These are phyloP conservation scores for Casuarius casuarius DNA, from an alignment of 2,113 vertebrate genomes.

Conservation along the genomic window DNA sequence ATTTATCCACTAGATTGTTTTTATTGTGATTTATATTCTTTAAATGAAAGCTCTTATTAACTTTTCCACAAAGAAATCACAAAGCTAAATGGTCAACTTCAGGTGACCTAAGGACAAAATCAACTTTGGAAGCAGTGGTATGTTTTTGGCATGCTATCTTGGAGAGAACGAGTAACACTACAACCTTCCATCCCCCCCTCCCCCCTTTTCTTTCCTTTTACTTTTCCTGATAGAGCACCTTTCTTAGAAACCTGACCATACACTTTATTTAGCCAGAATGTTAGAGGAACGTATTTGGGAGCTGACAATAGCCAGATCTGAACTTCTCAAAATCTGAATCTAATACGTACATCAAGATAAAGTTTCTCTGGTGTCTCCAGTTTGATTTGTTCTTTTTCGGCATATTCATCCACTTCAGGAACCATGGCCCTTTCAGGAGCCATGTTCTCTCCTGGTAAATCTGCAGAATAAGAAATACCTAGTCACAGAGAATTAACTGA, in stretches of 20 bases:
- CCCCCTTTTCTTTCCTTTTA: background rate
- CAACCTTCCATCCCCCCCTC: background rate
- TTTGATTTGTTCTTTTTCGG: conserved; percentile 58
- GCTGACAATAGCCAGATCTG: background rate
- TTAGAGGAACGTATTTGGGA: background rate
- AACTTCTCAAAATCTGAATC: background rate
- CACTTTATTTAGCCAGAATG: background rate
- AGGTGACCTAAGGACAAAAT: background rate
- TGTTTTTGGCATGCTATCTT: background rate
- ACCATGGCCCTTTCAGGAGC: conserved; percentile 6
- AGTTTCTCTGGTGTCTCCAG: conserved; percentile 48
- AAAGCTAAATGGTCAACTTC: background rate
- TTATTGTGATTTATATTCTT: background rate
- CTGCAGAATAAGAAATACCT: conserved; percentile 31
- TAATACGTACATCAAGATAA: conserved; percentile 68
- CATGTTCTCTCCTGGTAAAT: background rate
- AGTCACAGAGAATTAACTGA: background rate
- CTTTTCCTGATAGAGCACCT: background rate
- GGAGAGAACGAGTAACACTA: background rate
- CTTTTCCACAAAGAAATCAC: background rate
- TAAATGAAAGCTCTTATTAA: background rate
- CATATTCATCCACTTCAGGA: conserved; percentile 52
- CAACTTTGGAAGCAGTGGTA: background rate
- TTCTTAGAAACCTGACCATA: background rate
- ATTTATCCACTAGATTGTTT: background rate